These are phyloP conservation scores for Sebastes matsubarae DNA, from an alignment of 2,797 vertebrate species.

Conservation along the genomic window DNA sequence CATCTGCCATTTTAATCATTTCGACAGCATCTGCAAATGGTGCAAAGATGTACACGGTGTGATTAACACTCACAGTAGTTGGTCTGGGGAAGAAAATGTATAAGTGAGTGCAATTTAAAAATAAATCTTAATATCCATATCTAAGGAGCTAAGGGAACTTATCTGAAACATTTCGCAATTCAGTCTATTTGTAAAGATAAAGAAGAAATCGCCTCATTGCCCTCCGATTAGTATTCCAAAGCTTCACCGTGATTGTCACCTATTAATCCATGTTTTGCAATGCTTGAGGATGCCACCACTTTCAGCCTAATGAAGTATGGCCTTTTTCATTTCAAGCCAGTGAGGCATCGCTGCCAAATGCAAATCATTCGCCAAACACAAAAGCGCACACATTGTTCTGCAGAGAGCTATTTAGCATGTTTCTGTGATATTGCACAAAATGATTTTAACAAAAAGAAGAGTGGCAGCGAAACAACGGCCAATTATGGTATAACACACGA, in stretches of 20 bases:
- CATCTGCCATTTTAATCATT: constrained; percentile 31
- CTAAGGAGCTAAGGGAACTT: not conserved
- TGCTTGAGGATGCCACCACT: constrained; percentile 55
- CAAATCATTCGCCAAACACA: constrained; percentile 55
- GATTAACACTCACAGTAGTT: constrained; percentile 2
- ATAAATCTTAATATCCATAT: not conserved
- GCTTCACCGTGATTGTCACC: constrained; percentile 50
- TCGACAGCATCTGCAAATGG: not conserved
- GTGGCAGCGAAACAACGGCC: constrained; percentile 4
- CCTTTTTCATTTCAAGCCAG: constrained; percentile 60
- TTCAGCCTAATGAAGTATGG: constrained; percentile 58
- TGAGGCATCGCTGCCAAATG: constrained; percentile 58
- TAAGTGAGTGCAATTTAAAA: not conserved
- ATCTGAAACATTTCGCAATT: constrained; percentile 15
- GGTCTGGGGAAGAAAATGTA: not conserved
- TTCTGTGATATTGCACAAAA: constrained; percentile 17
- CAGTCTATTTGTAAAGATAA: constrained; percentile 26
- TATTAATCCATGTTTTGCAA: constrained; percentile 61
- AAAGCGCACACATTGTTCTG: constrained; percentile 37
- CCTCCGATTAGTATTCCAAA: constrained; percentile 56
- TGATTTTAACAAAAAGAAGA: constrained; percentile 12
- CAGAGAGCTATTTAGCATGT: constrained; percentile 38
- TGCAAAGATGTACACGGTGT: not conserved
- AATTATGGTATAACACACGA: not conserved
- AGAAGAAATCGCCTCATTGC: constrained; percentile 25